These are phyloP conservation scores for Lepus townsendii DNA, from an alignment of 2,797 vertebrate genomes.

Conservation along the genomic window DNA sequence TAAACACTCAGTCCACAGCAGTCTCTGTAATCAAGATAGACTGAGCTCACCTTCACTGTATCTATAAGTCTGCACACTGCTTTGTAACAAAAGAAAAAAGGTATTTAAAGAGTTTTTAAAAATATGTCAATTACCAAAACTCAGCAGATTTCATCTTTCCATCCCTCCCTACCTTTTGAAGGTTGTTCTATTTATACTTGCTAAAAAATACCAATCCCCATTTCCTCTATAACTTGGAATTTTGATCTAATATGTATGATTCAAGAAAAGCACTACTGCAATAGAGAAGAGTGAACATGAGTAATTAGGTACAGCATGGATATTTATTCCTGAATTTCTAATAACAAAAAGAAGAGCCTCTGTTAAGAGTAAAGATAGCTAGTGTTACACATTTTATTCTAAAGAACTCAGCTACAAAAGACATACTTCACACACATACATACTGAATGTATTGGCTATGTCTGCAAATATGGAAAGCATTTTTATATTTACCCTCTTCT, in stretches of 20 bases:
- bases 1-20: neutral
- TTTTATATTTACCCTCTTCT: neutral
- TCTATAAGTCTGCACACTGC: neutral
- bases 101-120: neutral
- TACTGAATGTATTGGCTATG: too few species aligned
- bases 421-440: neutral
- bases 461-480: neutral
- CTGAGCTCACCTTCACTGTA: neutral
- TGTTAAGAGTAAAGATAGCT: neutral
- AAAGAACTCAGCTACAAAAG: neutral
- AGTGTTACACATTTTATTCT: neutral
- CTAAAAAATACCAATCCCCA: neutral
- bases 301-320: neutral
- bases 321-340: neutral
- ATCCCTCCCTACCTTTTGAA: neutral
- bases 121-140: neutral
- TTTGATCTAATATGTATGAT: neutral
- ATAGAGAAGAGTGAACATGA: neutral
- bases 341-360: neutral
- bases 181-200: neutral
- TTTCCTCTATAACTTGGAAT: neutral
- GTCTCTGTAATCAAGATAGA: neutral
- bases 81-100: neutral
- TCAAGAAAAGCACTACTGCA: constrained; percentile 4
- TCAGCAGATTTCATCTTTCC: neutral